Evolutionary conservation across 2,113 vertebrate species (phyloP), one percentile per base, ranked within the genome.

Genomic region (Trogon surrucura): DNA sequence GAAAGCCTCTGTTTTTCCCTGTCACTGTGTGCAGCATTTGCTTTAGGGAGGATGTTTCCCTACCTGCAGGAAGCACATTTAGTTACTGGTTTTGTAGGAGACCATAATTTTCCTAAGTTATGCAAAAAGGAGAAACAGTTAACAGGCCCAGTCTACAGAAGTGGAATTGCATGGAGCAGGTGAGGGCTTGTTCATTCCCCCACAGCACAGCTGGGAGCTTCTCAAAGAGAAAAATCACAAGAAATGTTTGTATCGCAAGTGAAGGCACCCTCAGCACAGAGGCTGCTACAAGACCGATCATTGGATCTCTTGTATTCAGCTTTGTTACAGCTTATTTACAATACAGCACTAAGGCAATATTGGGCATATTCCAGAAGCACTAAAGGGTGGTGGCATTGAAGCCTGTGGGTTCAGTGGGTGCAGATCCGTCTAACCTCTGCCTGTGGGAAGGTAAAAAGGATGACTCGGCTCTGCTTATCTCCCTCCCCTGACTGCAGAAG

Each of bases 361-460:
- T 6, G 2, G 57, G 38, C 26, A 17, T 25, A 18, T n/a, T 83
- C 36, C 71, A 80, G 27, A 85, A 80, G 62, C 10, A 16, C 41
- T 30, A 23, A 67, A 78, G 27, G 30, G 67, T 41, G 0, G 0
- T 25, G 19, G 72, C 44, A 75, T 38, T 4, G 26, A 75, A 81
- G 25, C 30, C 50, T 1, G 0, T 0, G 14, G 17, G 41, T 22
- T 92, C 25, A 87, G 54, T 19, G 65, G 53, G 60, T 0, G 0
- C 23, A 50, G 45, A 72, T 30, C 80, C 50, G 54, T 29, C 44
- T 64, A 32, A 58, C n/a, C 16, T 51, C 23, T 38, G 77, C n/a
- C 30, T 32, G 20, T 19, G 34, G 36, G 48, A 86, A 75, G 36
- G 36, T 66, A 51, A 61, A 74, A 34, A 48, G 51, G 13, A 70